Base-by-base conservation (phyloP, 1,140 invertebrate genomes). In the Metopolophium dirhodum region DNA sequence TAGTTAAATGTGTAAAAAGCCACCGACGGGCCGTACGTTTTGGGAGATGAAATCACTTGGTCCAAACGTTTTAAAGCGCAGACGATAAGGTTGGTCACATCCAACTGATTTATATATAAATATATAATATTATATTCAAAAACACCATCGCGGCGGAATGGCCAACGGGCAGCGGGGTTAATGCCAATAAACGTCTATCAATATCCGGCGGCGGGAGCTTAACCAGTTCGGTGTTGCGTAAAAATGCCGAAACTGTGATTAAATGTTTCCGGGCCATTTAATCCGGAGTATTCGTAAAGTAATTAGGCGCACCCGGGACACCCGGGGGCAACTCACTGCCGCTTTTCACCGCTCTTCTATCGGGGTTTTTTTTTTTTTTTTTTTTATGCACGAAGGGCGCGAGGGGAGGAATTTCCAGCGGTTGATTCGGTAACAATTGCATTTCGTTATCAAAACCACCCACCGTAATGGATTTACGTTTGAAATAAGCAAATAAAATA, bases 171-270 rank as follows among this genome's bases (percentile, higher is more conserved):
- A 47, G 45, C 7, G 20, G 20, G 22, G 77, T 51, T 51, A 54
- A 93, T 54, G 82, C 91, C 91, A 86, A 93, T 93, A 86, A 86
- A 93, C 82, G 91, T 93, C 91, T 51, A 86, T 93, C 91, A 57
- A 93, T 93, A 86, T 86, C 86, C 57, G 89, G 47, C 57, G 89
- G 47, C 7, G 91, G 47, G 8, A 49, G 91, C 91, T 93, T 93
- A 93, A 93, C 91, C 91, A 86, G 91, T 93, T 86, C 91, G 91
- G 77, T n/a, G 91, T 93, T 57, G 91, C 91, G 91, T 86, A 86
- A 93, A 93, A 93, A 93, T 51, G 91, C 91, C 91, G 91, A 93
- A 93, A 93, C 91, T 54, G 91, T 86, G 91, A 93, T 93, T 93
- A 93, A 93, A 93, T 93, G 91, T 93, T 93, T 93, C 91, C 49